Percentiles rank a stretch among this genome's conserved stretches.
Evolutionary conservation across 1,140 invertebrate species (phyloP).

Genomic region (Spodoptera frugiperda): DNA sequence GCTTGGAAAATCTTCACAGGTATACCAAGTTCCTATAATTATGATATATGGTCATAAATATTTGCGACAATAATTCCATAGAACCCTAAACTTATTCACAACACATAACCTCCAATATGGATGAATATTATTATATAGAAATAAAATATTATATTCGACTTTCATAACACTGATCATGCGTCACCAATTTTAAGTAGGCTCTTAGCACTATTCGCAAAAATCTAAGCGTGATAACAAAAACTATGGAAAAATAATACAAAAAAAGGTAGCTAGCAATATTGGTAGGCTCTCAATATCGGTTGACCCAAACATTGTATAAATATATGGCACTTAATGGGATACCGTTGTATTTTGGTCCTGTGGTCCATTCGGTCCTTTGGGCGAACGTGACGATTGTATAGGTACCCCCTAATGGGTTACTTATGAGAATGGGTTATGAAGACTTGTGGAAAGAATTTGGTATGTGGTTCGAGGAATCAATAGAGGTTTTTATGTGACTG

Average conservation of each 20-base stretch:
- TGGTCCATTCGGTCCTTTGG: slow-evolving; percentile 19
- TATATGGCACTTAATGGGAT: slow-evolving; percentile 49
- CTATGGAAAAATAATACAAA: slow-evolving; percentile 11
- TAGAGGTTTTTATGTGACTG: no score
- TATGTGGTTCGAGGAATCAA: neutral
- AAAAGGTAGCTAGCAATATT: slow-evolving; percentile 6
- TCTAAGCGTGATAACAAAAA: slow-evolving; percentile 5
- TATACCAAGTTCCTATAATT: no score
- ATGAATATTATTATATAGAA: no score
- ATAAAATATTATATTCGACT: no score
- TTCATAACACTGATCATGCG: no score
- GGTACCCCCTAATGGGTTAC: slow-evolving; percentile 17
- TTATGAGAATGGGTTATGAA: slow-evolving; percentile 31
- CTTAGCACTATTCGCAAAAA: neutral
- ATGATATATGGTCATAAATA: no score
- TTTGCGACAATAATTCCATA: no score
- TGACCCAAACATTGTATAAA: slow-evolving; percentile 35
- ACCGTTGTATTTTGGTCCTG: slow-evolving; percentile 43
- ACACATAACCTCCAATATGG: no score
- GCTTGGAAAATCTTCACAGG: neutral
- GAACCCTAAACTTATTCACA: no score
- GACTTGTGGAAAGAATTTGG: slow-evolving; percentile 8
- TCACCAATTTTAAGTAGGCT: no score
- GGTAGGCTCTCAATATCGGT: slow-evolving; percentile 27
- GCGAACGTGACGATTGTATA: slow-evolving; percentile 24